These are phyloP conservation scores for Penaeus vannamei DNA, from an alignment of 1,140 invertebrate genomes.

Conservation along the genomic window DNA sequence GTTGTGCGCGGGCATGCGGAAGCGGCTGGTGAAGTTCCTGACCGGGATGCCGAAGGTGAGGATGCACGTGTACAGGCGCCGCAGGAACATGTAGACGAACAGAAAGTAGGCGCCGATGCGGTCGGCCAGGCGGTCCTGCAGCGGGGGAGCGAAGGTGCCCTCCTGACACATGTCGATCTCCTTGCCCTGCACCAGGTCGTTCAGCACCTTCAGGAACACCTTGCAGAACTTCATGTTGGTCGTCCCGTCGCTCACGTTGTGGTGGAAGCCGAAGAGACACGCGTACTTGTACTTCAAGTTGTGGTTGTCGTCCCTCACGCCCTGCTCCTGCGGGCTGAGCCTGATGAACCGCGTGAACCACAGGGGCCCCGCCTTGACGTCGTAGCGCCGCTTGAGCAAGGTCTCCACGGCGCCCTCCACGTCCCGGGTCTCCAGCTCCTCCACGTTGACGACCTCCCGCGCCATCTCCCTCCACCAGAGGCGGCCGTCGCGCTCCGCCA, in stretches of 20 bases:
- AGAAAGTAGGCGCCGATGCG: constrained; percentile 34
- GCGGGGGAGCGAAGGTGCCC: constrained; percentile 50
- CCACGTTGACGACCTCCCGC: constrained; percentile 45
- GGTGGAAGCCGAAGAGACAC: constrained; percentile 65
- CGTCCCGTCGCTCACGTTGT: constrained; percentile 65
- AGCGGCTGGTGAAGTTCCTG: constrained; percentile 48
- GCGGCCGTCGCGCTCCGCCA: constrained; percentile 32
- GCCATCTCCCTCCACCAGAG: constrained; percentile 57
- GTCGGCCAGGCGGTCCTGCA: constrained; percentile 56
- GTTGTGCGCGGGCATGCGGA: constrained; percentile 24
- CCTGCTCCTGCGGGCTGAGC: not conserved
- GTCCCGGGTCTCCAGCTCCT: constrained; percentile 50
- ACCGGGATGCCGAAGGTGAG: constrained; percentile 44
- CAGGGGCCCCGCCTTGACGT: constrained; percentile 53
- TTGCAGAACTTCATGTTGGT: constrained; percentile 66
- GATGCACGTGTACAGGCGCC: constrained; percentile 45
- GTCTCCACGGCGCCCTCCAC: constrained; percentile 47
- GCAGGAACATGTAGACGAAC: constrained; percentile 29
- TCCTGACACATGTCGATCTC: constrained; percentile 52
- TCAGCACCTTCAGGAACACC: constrained; percentile 58
- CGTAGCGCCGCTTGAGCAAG: constrained; percentile 52
- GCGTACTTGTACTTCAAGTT: constrained; percentile 51
- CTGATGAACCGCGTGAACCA: constrained; percentile 60
- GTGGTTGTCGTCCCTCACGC: constrained; percentile 37
- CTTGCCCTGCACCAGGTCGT: constrained; percentile 47